A percentile compares a stretch with the other conserved stretches of the same genome.
Evolutionary conservation across 1,140 invertebrate species (phyloP).

Genomic region (Zaprionus africanus): DNA sequence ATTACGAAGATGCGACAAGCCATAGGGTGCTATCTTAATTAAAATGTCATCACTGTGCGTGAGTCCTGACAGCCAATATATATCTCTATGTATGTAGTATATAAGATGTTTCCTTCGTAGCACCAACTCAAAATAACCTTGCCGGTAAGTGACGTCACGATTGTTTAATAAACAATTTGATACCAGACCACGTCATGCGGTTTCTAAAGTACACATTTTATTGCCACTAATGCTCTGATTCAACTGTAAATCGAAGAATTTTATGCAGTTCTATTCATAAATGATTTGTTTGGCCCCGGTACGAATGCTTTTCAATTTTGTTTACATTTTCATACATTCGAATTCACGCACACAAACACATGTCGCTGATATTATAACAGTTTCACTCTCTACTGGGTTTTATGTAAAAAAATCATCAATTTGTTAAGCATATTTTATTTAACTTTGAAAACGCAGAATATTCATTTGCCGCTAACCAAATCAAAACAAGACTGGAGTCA

Average conservation of each 20-base stretch:
- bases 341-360: not conserved
- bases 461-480: not conserved
- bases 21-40: constrained; percentile 41
- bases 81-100: not conserved
- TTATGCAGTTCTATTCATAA: constrained; percentile 16
- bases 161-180: not conserved
- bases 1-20: constrained; percentile 44
- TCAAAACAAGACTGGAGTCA: constrained; percentile 5
- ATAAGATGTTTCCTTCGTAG: not conserved
- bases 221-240: not conserved
- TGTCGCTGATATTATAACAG: not conserved
- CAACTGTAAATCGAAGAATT: constrained; percentile 22
- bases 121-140: not conserved
- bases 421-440: not conserved
- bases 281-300: constrained; percentile 42
- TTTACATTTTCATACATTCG: constrained; percentile 21
- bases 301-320: constrained; percentile 26
- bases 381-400: not conserved
- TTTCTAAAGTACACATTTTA: constrained; percentile 22
- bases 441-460: not conserved
- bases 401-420: not conserved
- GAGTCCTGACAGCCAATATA: constrained; percentile 20
- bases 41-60: constrained; percentile 32
- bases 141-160: constrained; percentile 23
- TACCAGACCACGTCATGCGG: not conserved